Evolutionary conservation across 1,140 invertebrate species (phyloP).

Genomic region (Platyscapa corneri): DNA sequence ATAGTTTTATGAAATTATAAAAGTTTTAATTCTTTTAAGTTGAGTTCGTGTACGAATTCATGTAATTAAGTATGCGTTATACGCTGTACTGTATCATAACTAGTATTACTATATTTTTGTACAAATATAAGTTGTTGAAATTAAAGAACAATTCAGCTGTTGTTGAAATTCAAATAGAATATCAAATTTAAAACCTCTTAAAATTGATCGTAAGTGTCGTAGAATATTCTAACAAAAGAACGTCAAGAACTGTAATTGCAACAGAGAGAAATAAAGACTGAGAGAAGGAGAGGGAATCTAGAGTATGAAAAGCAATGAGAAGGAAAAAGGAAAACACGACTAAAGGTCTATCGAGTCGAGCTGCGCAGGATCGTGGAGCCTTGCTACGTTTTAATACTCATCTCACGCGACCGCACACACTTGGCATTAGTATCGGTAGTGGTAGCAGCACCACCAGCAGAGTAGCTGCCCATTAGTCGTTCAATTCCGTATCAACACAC

Average conservation of each 20-base stretch:
- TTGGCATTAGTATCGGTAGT: background rate
- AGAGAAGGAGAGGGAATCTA: background rate
- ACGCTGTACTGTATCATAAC: too few species aligned
- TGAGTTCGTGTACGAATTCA: too few species aligned
- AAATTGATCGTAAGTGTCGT: too few species aligned
- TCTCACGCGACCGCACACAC: background rate
- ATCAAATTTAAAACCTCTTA: too few species aligned
- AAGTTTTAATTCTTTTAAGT: too few species aligned
- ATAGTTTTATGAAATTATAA: too few species aligned
- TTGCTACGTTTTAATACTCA: background rate
- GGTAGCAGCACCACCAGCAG: too few species aligned
- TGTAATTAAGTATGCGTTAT: too few species aligned
- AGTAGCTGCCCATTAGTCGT: background rate
- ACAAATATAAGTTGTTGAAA: too few species aligned
- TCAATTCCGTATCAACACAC: background rate
- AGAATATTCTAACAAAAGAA: background rate
- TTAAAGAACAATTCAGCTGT: too few species aligned
- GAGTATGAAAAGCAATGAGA: background rate
- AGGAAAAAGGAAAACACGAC: background rate
- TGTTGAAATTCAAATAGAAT: too few species aligned
- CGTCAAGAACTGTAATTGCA: background rate
- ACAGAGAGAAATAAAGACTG: background rate
- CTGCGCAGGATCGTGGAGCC: background rate
- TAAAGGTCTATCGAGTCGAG: background rate
- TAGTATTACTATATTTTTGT: too few species aligned